Percentiles rank a stretch among this genome's conserved stretches.
These are phyloP conservation scores for Elysia chlorotica DNA, from an alignment of 1,140 invertebrate species.

Conservation along the genomic window DNA sequence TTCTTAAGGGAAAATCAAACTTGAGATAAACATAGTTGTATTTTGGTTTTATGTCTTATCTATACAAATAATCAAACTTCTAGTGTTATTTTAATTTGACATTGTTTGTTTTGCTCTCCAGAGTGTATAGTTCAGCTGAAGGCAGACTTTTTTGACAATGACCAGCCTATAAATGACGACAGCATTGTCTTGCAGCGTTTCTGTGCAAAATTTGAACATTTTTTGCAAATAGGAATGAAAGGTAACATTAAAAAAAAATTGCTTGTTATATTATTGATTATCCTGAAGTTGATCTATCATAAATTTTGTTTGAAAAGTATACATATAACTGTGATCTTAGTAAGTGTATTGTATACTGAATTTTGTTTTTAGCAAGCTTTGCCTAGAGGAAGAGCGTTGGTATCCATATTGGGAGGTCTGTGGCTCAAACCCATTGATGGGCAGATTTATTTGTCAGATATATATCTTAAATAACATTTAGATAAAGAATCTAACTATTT, in stretches of 20 bases:
- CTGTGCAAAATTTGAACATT: slow-evolving; percentile 61
- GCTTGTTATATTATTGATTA: not conserved
- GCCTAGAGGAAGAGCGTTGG: not conserved
- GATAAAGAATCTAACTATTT: too few species aligned
- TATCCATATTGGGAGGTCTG: too few species aligned
- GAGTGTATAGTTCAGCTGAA: slow-evolving; percentile 53
- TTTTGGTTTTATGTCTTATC: not conserved
- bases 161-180: slow-evolving; percentile 59
- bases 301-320: too few species aligned
- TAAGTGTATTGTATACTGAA: not conserved
- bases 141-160: slow-evolving; percentile 46
- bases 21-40: not conserved
- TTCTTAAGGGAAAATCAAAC: not conserved
- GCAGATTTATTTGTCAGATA: too few species aligned
- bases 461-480: too few species aligned
- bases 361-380: not conserved
- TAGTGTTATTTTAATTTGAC: not conserved
- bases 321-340: not conserved
- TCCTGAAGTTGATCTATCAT: too few species aligned
- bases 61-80: not conserved
- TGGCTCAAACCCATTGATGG: too few species aligned
- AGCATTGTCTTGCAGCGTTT: slow-evolving; percentile 58
- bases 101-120: slow-evolving; percentile 27
- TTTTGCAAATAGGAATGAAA: slow-evolving; percentile 58
- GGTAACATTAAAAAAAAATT: slow-evolving; percentile 35